Percentiles rank a stretch among this genome's conserved stretches.
Conservation (phyloP, 2,113 vertebrate genomes). For the Poecilia latipinna region DNA sequence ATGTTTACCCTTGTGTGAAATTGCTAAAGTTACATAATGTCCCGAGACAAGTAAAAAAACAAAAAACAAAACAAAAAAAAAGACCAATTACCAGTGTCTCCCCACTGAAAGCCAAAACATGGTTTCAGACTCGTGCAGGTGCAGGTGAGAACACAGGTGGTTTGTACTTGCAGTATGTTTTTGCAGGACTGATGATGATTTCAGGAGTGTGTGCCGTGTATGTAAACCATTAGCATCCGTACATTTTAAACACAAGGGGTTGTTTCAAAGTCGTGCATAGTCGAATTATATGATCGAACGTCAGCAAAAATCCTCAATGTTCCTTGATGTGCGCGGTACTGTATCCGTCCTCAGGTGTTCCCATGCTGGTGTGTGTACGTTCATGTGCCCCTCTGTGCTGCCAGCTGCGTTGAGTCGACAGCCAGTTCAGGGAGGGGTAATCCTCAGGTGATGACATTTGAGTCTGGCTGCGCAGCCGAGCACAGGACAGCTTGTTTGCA, state of each 20-base stretch:
- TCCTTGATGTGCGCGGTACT: background rate
- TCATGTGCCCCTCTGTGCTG: slow-evolving; percentile 11
- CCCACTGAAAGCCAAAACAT: slow-evolving; percentile 36
- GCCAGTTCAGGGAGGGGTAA: slow-evolving; percentile 30
- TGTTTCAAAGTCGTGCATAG: background rate
- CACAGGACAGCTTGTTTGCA: background rate
- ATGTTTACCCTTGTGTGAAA: slow-evolving; percentile 31
- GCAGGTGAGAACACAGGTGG: slow-evolving; percentile 41
- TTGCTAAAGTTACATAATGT: slow-evolving; percentile 57
- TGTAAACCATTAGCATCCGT: background rate
- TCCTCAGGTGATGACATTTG: slow-evolving; percentile 56
- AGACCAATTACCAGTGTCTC: slow-evolving; percentile 56
- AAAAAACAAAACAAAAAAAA: slow-evolving; percentile 51
- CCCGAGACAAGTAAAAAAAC: slow-evolving; percentile 57
- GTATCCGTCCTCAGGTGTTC: background rate
- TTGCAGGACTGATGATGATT: slow-evolving; percentile 7
- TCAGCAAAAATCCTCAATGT: too few species aligned
- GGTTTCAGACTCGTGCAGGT: slow-evolving; percentile 31
- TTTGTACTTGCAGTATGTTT: background rate
- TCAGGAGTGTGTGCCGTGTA: background rate
- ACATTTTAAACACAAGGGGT: background rate
- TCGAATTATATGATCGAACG: too few species aligned
- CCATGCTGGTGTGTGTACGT: background rate
- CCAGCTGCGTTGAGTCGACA: slow-evolving; percentile 7
- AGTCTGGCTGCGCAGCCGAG: slow-evolving; percentile 21